Percentiles rank a stretch among this genome's conserved stretches.
Evolutionary conservation across 2,797 vertebrate species (phyloP).

Genomic region (Lateolabrax maculatus): DNA sequence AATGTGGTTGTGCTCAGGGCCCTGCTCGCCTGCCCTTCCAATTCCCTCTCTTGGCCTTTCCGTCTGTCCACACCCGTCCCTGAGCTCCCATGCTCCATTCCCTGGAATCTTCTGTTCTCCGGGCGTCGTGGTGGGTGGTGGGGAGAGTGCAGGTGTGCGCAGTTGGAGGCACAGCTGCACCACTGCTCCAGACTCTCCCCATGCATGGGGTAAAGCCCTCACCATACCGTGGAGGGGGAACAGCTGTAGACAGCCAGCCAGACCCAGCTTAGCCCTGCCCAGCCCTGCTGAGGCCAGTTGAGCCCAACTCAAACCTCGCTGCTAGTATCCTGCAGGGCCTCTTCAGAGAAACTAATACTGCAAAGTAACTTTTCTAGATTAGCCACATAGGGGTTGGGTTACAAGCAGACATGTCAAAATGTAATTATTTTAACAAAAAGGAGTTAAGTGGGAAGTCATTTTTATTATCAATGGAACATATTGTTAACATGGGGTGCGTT

Average conservation of each 20-base stretch:
- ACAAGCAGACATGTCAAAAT: conserved; percentile 1
- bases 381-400: conserved; percentile 17
- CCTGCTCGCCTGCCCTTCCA: conserved; percentile 40
- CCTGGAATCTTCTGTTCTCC: conserved; percentile 64
- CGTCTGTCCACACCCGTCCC: conserved; percentile 61
- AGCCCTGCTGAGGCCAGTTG: conserved; percentile 32
- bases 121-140: conserved; percentile 79
- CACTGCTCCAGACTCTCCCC: conserved; percentile 76
- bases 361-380: conserved; percentile 19
- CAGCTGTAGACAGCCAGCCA: conserved; percentile 83
- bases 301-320: conserved; percentile 39
- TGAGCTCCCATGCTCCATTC: conserved; percentile 58
- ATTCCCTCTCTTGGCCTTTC: conserved; percentile 41
- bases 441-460: background rate
- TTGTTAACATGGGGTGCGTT: background rate
- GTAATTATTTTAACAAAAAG: too few relatives aligned
- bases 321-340: conserved; percentile 36
- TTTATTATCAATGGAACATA: background rate
- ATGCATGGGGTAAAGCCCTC: conserved; percentile 77
- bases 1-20: conserved; percentile 42
- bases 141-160: conserved; percentile 80
- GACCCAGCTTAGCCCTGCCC: conserved; percentile 63
- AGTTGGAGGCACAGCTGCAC: conserved; percentile 86
- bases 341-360: conserved; percentile 25
- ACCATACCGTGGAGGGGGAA: conserved; percentile 74